Evolutionary conservation across 2,888 invertebrate genomes (phyloP), one percentile per base, ranked within the genome.

Genomic region (Julus scandinavius): DNA sequence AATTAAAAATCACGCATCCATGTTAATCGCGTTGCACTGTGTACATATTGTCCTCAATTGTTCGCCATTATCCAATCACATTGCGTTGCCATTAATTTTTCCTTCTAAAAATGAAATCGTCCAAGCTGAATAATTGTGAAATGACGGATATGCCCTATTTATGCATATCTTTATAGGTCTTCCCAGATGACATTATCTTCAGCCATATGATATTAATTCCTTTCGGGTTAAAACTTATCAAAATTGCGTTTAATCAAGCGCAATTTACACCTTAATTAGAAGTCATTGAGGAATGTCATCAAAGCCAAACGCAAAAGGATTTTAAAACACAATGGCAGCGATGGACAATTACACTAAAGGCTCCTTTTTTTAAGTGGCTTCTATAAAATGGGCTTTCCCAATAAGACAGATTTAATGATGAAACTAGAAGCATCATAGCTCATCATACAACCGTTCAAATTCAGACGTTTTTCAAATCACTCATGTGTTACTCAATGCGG

Each of bases 1-100:
- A 80, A 80, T 80, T 80, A 80, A 80, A 80, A 80, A 80, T 29
- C 80, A 80, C 38, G 80, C 80, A 80, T 80, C 80, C 29, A 80
- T 80, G 38, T 9, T 80, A 80, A 80, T 80, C 80, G 80, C 38
- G 13, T n/a, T n/a, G n/a, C n/a, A n/a, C n/a, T n/a, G 11, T 80
- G 80, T 38, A 29, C 80, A 80, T 80, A 80, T 80, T 38, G 38
- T 80, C 80, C 80, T 80, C 80, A 38, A 80, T 80, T 80, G 80
- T 80, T 80, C 80, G 6, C 13, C 80, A 80, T 80, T 80, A 80
- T 80, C 80, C 38, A 38, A 80, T 80, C 80, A 80, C 38, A 38
- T 80, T 38, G 38, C 38, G 80, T 80, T 80, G 38, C 13, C 80
- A 80, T 80, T 80, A 11, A 80, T 80, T 38, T 38, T 80, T 80